A percentile compares a stretch with the other conserved stretches of the same genome.
phyloP scores from a whole-genome alignment of 2,888 invertebrate genomes.

The Zaprionus lineosus region DNA sequence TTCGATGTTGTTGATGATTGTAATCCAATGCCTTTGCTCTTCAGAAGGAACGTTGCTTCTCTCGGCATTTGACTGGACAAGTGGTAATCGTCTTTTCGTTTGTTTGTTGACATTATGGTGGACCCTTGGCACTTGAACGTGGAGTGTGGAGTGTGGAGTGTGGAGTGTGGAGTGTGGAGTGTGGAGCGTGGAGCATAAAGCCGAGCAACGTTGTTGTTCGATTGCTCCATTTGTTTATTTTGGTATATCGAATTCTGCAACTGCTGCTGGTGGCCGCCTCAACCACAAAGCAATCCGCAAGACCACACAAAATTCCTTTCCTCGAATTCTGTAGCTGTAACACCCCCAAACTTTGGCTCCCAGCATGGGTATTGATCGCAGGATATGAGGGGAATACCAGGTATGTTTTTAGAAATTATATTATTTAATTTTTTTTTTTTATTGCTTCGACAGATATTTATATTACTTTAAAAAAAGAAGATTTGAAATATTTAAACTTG shows the following conservation, averaged over 20 bases:
- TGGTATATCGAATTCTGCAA: slow-evolving; percentile 49
- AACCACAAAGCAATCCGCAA: slow-evolving; percentile 63
- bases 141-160: too few relatives aligned
- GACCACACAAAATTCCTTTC: slow-evolving; percentile 62
- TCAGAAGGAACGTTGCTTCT: slow-evolving; percentile 10
- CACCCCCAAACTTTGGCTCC: too few relatives aligned
- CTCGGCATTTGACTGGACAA: slow-evolving; percentile 25
- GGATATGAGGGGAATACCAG: too few relatives aligned
- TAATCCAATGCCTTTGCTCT: slow-evolving; percentile 48
- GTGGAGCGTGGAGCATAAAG: too few relatives aligned
- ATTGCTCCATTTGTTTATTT: slow-evolving; percentile 48
- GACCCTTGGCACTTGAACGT: slow-evolving; percentile 30
- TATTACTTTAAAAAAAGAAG: too few relatives aligned
- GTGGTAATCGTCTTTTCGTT: slow-evolving; percentile 33
- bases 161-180: too few relatives aligned
- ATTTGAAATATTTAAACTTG: too few relatives aligned
- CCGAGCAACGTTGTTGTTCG: slow-evolving; percentile 5
- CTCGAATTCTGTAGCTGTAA: slow-evolving; percentile 12
- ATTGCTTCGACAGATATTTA: too few relatives aligned
- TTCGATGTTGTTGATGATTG: slow-evolving; percentile 30
- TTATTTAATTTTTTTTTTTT: too few relatives aligned
- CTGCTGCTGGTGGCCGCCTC: slow-evolving; percentile 63
- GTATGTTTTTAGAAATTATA: too few relatives aligned
- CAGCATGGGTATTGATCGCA: too few relatives aligned
- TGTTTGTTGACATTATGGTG: slow-evolving; percentile 62